Conservation (phyloP, 2,797 vertebrate genomes). For the Anas georgica region DNA sequence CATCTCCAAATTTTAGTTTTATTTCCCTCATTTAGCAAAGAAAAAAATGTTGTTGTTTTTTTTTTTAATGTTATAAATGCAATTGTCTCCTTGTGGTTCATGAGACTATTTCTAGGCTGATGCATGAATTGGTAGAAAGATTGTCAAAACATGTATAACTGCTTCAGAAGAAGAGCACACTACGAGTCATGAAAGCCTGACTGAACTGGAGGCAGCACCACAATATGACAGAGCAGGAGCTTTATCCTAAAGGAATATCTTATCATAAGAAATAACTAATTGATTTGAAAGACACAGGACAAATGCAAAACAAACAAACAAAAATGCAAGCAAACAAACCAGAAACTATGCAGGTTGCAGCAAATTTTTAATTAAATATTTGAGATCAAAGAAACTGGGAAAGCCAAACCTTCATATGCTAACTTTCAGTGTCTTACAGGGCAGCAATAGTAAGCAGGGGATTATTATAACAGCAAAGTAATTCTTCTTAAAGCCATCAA, state of each 20-base stretch:
- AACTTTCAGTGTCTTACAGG: neutral
- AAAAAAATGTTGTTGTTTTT: neutral
- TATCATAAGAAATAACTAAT: neutral
- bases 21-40: neutral
- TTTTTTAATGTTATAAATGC: neutral
- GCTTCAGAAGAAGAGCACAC: neutral
- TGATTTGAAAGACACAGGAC: neutral
- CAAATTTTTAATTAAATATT: neutral
- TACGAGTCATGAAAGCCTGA: slow-evolving; percentile 1
- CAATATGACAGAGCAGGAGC: neutral
- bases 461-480: neutral
- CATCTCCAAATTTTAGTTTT: neutral
- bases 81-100: neutral
- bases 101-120: neutral
- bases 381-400: neutral
- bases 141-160: slow-evolving; percentile 17
- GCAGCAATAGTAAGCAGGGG: neutral
- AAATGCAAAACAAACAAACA: neutral
- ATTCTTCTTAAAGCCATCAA: neutral
- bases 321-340: neutral
- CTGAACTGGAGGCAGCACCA: neutral
- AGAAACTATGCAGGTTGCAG: neutral
- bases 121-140: neutral
- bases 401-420: neutral
- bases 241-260: neutral